Evolutionary conservation across 2,888 invertebrate species (phyloP).

Genomic region (Neoscelio sp.): DNA sequence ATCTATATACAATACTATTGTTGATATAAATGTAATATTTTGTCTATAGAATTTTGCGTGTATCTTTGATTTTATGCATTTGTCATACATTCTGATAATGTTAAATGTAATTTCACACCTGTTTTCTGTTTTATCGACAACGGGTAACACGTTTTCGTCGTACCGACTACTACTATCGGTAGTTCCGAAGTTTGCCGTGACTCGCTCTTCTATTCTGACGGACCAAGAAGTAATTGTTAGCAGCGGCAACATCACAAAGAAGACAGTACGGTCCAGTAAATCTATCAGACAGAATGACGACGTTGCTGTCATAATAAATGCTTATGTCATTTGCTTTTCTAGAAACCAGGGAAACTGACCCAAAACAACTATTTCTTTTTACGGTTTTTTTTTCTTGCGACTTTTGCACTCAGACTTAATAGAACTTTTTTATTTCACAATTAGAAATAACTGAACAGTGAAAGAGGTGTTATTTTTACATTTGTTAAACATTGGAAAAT

Average conservation of each 20-base stretch:
- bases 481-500: too few species aligned
- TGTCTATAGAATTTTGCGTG: too few species aligned
- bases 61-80: too few species aligned
- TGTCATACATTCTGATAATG: too few species aligned
- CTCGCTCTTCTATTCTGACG: slow-evolving; percentile 38
- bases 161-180: neutral
- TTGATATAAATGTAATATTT: too few species aligned
- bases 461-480: too few species aligned
- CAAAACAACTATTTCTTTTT: slow-evolving; percentile 4
- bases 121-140: neutral
- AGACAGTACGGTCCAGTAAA: slow-evolving; percentile 30
- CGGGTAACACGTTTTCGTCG: neutral
- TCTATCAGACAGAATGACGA: slow-evolving; percentile 57
- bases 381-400: neutral
- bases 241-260: slow-evolving; percentile 31
- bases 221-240: neutral
- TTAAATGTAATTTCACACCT: too few species aligned
- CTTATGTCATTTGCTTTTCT: slow-evolving; percentile 45
- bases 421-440: slow-evolving; percentile 4
- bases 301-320: slow-evolving; percentile 61
- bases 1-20: neutral
- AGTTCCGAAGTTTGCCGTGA: slow-evolving; percentile 1
- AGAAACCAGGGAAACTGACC: slow-evolving; percentile 18
- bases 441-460: neutral
- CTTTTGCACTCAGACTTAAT: slow-evolving; percentile 5